Base-by-base conservation (phyloP, 2,888 invertebrate genomes). In the Thalpophila matura region DNA sequence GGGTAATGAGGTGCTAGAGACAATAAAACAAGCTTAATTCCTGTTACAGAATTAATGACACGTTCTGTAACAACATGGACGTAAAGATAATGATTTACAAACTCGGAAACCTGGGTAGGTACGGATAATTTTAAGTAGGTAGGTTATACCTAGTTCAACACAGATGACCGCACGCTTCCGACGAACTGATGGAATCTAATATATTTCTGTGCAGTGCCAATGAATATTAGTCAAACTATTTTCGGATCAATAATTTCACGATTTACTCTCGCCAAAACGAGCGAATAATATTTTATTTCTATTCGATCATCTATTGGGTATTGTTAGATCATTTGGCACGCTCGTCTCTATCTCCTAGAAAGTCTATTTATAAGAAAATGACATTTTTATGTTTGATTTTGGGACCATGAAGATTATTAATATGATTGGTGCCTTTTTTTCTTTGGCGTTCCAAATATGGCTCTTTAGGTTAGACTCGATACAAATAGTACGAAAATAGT, bases 21-120 rank as follows among this genome's bases (percentile, higher is more conserved):
- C 64, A 66, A 51, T 57, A 45, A 57, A 56, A 60, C 62, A 46
- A 72, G 50, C 54, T 51, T 40, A 58, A 56, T 66, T 76, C 42
- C 65, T 74, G 74, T 69, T 60, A 54, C 70, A 63, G 46, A 74
- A 79, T 71, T 65, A 79, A 74, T 72, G 74, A 61, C 58, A 74
- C 60, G 61, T 62, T 74, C 51, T 58, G 47, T 77, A 80, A 66
- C 79, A 84, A 85, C 82, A 79, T 77, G 78, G 73, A 81, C 82
- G 80, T 89, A 85, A 88, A 89, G 61, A 75, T 57, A 72, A 75
- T 89, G 86, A 88, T 90, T 88, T 90, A 90, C 79, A 76, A 78
- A 74, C 82, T 78, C 81, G 85, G 85, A 85, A 88, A 83, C 65
- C 69, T 68, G 56, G 53, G 73, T 69, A 53, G 47, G 70, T 80